Evolutionary conservation across 2,113 vertebrate genomes (phyloP), one percentile per base, ranked within the genome.

Genomic region (Apodemus sylvaticus): DNA sequence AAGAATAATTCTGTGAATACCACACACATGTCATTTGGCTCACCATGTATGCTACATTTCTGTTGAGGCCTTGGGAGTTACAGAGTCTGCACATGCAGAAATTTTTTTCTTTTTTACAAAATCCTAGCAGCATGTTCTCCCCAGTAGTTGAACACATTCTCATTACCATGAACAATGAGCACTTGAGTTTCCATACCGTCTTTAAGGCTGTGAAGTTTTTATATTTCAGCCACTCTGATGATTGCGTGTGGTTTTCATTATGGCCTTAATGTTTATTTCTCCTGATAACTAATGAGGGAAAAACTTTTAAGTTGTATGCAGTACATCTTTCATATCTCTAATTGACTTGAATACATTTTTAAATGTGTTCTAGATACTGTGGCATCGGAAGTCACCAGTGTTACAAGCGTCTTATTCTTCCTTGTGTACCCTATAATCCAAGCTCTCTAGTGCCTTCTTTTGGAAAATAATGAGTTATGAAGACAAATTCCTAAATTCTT

Each of bases 261-360:
- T 74, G 92, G 42, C 74, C 93, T 94, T 96, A 36, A 77, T 92
- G 45, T 93, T 94, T 66, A 73, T 93, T 85, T 94, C 89, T 86
- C 89, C 31, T n/a, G 51, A 39, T 94, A 94, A 91, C 77, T 79
- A 94, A 92, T 16, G 82, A 94, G 89, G 81, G 36, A 74, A 90
- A 68, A 42, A n/a, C 70, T 93, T 83, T 93, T 85, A 85, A 77
- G 51, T 48, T 89, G 70, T 93, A 73, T 64, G 66, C 74, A 77
- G 71, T 82, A 74, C 81, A 39, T 79, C 20, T 81, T 96, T 93
- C 42, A 51, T 82, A 66, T 95, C 68, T 36, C 77, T 89, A 66
- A 95, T 42, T 86, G 82, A 86, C 81, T 51, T 96, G 70, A 95
- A 91, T 95, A 78, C 55, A 73, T 45, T 90, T 94, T 94, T 86